phyloP scores from a whole-genome alignment of 1,140 invertebrate species.

The Pachyrhynchus sulphureomaculatus region DNA sequence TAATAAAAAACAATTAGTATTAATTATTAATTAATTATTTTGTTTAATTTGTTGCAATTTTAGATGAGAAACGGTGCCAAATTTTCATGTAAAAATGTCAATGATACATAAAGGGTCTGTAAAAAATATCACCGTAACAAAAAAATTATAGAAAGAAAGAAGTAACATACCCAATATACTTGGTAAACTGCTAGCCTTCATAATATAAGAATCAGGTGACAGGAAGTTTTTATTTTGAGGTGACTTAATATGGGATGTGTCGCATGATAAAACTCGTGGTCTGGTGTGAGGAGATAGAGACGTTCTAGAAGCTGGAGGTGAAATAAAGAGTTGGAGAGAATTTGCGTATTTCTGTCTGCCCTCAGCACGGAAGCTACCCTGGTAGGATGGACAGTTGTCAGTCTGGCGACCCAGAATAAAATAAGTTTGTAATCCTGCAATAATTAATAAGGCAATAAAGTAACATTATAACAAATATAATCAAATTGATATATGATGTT shows the following conservation, averaged over 20 bases:
- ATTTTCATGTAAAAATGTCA: no score
- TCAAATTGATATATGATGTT: no score
- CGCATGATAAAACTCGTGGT: constrained; percentile 48
- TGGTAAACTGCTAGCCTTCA: constrained; percentile 73
- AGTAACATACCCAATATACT: constrained; percentile 73
- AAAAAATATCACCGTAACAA: no score
- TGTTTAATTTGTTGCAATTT: no score
- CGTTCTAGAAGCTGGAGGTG: constrained; percentile 55
- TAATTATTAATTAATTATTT: no score
- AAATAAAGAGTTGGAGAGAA: constrained; percentile 60
- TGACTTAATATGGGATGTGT: constrained; percentile 44
- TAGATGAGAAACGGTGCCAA: no score
- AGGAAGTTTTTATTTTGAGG: constrained; percentile 56
- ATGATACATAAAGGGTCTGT: no score
- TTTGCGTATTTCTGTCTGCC: constrained; percentile 43
- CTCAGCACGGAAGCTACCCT: constrained; percentile 42
- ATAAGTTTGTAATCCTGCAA: constrained; percentile 76
- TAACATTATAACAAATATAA: no score
- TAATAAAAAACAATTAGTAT: no score
- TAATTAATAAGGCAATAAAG: no score
- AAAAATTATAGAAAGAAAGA: no score
- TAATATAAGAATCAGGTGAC: constrained; percentile 61
- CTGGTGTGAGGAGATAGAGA: constrained; percentile 48
- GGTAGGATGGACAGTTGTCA: constrained; percentile 46
- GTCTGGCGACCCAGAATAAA: constrained; percentile 67